Conservation (phyloP, 1,140 invertebrate genomes). For the Carposina sasakii region DNA sequence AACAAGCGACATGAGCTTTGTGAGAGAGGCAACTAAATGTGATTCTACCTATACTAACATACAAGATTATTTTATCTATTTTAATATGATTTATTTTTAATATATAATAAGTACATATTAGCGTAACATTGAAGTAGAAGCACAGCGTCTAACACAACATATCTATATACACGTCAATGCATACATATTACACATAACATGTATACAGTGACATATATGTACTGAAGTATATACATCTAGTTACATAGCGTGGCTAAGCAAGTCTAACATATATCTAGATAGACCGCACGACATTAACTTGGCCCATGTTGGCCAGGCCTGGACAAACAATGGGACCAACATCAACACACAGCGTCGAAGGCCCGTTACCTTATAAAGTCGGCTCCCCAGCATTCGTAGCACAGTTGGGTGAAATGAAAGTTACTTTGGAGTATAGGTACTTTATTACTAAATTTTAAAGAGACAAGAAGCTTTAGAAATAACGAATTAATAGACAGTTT, state of each 20-base stretch:
- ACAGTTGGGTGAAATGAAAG: constrained; percentile 64
- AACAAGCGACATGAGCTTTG: constrained; percentile 13
- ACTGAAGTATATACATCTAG: constrained; percentile 11
- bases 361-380: constrained; percentile 61
- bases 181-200: constrained; percentile 13
- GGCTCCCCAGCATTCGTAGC: constrained; percentile 58
- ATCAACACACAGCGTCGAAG: constrained; percentile 40
- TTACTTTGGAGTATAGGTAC: constrained; percentile 70
- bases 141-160: background rate
- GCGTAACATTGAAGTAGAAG: no score
- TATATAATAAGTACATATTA: no score
- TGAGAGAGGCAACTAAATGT: constrained; percentile 5
- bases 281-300: constrained; percentile 52
- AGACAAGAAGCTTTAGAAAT: constrained; percentile 57
- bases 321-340: constrained; percentile 41
- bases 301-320: constrained; percentile 35
- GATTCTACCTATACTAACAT: background rate
- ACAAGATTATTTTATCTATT: no score
- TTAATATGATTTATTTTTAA: no score
- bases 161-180: constrained; percentile 1
- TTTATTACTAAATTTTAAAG: constrained; percentile 68
- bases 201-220: constrained; percentile 4
- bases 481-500: constrained; percentile 43
- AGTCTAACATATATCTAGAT: constrained; percentile 56
- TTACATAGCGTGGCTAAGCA: constrained; percentile 32